Conservation (phyloP, 2,113 vertebrate genomes). For the Chelonoidis abingdonii region DNA sequence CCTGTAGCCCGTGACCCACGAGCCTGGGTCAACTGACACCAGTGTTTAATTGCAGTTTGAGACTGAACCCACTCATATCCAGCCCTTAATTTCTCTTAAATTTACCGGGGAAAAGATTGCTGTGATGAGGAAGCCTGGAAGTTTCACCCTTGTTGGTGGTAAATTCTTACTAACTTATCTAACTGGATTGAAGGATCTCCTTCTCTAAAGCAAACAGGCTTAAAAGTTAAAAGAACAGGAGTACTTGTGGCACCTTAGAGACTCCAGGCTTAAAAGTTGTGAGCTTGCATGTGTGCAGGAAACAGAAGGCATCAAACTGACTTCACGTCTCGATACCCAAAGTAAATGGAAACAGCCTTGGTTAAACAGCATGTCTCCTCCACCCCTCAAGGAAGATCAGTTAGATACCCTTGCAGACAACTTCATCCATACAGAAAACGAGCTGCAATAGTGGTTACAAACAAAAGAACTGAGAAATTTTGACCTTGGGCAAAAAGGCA, state of each 20-base stretch:
- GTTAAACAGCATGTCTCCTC: neutral
- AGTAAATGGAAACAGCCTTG: neutral
- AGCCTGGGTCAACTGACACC: neutral
- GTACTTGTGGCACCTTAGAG: too few relatives aligned
- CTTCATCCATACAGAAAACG: neutral
- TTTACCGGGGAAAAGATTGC: neutral
- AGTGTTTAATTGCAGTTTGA: neutral
- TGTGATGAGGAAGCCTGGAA: neutral
- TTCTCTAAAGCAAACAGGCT: conserved; percentile 11
- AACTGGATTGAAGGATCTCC: conserved; percentile 4
- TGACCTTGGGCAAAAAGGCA: neutral
- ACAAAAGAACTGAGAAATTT: neutral
- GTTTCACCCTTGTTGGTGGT: neutral
- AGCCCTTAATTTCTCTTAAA: neutral
- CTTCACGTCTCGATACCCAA: neutral
- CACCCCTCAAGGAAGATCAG: neutral
- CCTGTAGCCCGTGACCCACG: neutral
- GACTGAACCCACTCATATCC: neutral
- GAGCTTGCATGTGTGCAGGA: conserved; percentile 28
- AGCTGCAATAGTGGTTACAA: neutral
- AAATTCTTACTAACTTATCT: conserved; percentile 39
- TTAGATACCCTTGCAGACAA: neutral
- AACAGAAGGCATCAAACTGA: neutral
- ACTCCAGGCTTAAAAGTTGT: neutral
- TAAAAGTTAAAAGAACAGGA: neutral